phyloP scores from a whole-genome alignment of 2,888 invertebrate genomes.

The Tipula lateralis region DNA sequence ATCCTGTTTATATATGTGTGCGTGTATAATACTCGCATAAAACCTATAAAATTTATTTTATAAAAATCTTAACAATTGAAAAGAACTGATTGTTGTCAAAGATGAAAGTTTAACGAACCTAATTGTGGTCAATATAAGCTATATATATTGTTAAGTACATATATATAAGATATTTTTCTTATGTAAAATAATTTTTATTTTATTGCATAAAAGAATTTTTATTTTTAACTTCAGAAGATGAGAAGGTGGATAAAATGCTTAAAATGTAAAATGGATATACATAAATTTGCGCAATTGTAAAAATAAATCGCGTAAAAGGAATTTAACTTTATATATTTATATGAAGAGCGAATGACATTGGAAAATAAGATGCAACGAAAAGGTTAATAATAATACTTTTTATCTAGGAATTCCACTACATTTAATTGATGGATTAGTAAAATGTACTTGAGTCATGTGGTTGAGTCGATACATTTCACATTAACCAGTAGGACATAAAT shows the following conservation, averaged over 20 bases:
- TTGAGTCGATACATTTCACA: no score
- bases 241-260: slow-evolving; percentile 3
- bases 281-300: not conserved
- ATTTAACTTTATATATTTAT: not conserved
- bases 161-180: not conserved
- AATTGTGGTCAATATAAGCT: slow-evolving; percentile 11
- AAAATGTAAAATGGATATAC: not conserved
- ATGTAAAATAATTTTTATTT: not conserved
- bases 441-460: no score
- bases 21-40: not conserved
- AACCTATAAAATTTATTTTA: not conserved
- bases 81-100: slow-evolving; percentile 24
- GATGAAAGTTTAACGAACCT: slow-evolving; percentile 24
- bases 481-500: no score
- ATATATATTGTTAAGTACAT: not conserved
- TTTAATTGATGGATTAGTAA: no score
- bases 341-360: not conserved
- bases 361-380: not conserved
- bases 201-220: slow-evolving; percentile 14
- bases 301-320: slow-evolving; percentile 11
- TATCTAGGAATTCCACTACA: not conserved
- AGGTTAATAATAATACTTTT: not conserved
- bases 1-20: not conserved
- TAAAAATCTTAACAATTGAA: slow-evolving; percentile 15
- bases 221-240: not conserved